Conservation (phyloP, 2,797 vertebrate species). For the Acomys russatus region DNA sequence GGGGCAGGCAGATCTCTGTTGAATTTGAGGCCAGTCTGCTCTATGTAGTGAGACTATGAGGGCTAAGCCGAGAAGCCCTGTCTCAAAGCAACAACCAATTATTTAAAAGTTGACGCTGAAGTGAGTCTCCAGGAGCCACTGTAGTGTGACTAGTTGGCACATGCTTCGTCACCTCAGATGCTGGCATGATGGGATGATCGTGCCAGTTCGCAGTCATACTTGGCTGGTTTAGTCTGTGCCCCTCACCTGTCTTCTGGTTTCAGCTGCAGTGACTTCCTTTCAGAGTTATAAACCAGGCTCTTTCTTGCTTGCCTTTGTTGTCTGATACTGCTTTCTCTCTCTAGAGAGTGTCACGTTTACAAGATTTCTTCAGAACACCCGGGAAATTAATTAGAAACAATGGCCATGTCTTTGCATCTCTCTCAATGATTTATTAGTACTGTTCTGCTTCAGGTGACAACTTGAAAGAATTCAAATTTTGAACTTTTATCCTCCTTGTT, state of each 20-base stretch:
- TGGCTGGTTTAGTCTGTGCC: background rate
- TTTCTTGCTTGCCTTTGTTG: conserved; percentile 9
- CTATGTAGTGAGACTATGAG: background rate
- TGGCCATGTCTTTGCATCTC: background rate
- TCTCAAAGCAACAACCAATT: background rate
- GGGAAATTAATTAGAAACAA: background rate
- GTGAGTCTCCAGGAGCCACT: background rate
- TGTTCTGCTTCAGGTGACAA: background rate
- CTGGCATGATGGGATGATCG: background rate
- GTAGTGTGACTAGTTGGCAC: background rate
- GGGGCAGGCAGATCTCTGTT: background rate
- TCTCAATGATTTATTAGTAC: conserved; percentile 40
- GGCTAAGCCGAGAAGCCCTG: background rate
- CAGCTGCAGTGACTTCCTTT: background rate
- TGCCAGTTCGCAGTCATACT: background rate
- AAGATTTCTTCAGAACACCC: conserved; percentile 25
- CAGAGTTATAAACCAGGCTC: background rate
- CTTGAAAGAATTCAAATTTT: conserved; percentile 50
- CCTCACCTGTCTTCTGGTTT: background rate
- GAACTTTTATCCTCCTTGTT: background rate
- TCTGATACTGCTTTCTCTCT: background rate
- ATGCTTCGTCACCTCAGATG: background rate
- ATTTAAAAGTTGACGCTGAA: background rate
- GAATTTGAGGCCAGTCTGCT: background rate
- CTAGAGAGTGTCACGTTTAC: background rate